These are phyloP conservation scores for Cheilinus undulatus DNA, from an alignment of 2,113 vertebrate genomes.

Conservation along the genomic window DNA sequence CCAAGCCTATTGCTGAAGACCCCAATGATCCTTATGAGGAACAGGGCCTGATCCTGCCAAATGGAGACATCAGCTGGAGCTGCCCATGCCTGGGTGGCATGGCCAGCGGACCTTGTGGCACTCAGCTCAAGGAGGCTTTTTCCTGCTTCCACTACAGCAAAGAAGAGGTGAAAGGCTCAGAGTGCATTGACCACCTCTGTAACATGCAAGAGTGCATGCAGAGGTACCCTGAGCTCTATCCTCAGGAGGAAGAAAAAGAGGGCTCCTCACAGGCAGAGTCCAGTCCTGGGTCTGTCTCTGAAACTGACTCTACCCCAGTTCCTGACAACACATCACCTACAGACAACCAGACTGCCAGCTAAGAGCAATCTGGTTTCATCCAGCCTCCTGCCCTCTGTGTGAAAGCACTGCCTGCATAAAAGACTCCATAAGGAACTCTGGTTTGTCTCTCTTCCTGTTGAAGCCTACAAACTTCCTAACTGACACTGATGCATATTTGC, in stretches of 20 bases:
- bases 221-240: slow-evolving; percentile 95
- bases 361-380: slow-evolving; percentile 42
- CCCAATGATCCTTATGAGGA: slow-evolving; percentile 96
- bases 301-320: slow-evolving; percentile 45
- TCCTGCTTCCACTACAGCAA: slow-evolving; percentile 98
- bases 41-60: slow-evolving; percentile 92
- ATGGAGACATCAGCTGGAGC: slow-evolving; percentile 98
- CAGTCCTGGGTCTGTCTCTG: slow-evolving; percentile 12
- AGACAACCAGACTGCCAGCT: slow-evolving; percentile 70
- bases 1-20: slow-evolving; percentile 95
- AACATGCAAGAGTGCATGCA: slow-evolving; percentile 99
- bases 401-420: slow-evolving; percentile 15
- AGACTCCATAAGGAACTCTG: slow-evolving; percentile 32
- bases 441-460: slow-evolving; percentile 12
- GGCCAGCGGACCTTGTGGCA: slow-evolving; percentile 96
- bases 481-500: slow-evolving; percentile 7
- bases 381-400: slow-evolving; percentile 19
- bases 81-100: slow-evolving; percentile 97
- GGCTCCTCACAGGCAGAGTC: slow-evolving; percentile 58
- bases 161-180: slow-evolving; percentile 95
- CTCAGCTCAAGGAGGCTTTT: slow-evolving; percentile 97
- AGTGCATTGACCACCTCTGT: slow-evolving; percentile 94
- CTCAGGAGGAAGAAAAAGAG: slow-evolving; percentile 91
- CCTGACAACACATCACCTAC: slow-evolving; percentile 41
- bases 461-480: slow-evolving; percentile 20